Evolutionary conservation across 2,888 invertebrate species (phyloP).

Genomic region (Autographa pulchrina): DNA sequence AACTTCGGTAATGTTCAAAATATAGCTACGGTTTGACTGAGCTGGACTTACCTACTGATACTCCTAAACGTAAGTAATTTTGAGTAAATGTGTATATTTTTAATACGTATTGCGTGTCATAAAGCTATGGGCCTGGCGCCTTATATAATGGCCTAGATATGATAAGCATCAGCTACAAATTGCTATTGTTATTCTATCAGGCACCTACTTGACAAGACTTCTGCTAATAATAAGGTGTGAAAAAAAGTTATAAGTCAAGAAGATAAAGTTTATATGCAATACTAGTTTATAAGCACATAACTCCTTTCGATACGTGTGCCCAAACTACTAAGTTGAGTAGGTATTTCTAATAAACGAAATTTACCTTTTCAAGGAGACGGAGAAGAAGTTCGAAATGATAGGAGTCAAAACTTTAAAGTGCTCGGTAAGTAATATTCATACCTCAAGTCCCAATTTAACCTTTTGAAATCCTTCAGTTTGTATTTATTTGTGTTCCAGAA

Average conservation of each 20-base stretch:
- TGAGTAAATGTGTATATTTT: background rate
- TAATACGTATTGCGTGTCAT: background rate
- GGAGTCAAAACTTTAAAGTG: background rate
- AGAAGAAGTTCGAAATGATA: background rate
- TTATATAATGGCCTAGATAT: background rate
- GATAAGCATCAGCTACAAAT: background rate
- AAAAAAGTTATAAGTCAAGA: too few relatives aligned
- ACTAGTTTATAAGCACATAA: background rate
- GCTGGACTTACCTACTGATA: background rate
- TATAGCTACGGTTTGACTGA: background rate
- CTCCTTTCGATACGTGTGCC: too few relatives aligned
- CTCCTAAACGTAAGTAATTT: background rate
- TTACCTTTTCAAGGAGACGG: background rate
- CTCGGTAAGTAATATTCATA: background rate
- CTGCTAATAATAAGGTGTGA: too few relatives aligned
- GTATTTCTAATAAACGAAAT: background rate
- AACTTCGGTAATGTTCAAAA: conserved; percentile 25
- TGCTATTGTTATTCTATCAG: background rate
- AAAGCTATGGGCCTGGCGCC: background rate
- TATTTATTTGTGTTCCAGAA: conserved; percentile 24
- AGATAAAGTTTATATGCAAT: too few relatives aligned
- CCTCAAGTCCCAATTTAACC: background rate
- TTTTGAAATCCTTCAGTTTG: too few relatives aligned
- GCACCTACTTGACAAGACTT: background rate
- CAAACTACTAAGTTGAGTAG: background rate